Evolutionary conservation across 2,797 vertebrate species (phyloP).

Genomic region (Myripristis murdjan): DNA sequence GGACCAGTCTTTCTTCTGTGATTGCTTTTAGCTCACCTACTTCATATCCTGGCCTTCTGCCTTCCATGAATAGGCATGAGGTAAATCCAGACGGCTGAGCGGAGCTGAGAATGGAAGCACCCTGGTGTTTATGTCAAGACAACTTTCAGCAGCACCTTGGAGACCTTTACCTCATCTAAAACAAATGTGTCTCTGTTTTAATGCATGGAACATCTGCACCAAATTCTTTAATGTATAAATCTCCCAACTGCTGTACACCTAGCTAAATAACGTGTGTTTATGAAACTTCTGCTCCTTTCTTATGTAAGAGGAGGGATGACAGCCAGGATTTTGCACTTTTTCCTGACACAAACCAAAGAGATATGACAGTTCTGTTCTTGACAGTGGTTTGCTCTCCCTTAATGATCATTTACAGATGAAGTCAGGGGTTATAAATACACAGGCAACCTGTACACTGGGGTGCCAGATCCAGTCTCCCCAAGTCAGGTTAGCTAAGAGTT

Average conservation of each 20-base stretch:
- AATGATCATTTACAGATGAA: conserved; percentile 62
- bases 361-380: conserved; percentile 77
- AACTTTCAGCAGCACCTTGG: conserved; percentile 16
- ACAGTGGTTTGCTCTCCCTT: conserved; percentile 56
- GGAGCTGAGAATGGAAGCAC: conserved; percentile 30
- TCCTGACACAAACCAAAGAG: conserved; percentile 23
- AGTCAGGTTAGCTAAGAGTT: conserved; percentile 49
- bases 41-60: conserved; percentile 18
- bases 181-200: conserved; percentile 7
- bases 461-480: conserved; percentile 47
- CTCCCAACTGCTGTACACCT: not conserved
- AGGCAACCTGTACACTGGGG: conserved; percentile 50
- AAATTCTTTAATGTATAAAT: not conserved
- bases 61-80: conserved; percentile 36
- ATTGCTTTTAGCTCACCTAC: conserved; percentile 39
- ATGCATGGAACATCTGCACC: not conserved
- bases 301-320: conserved; percentile 49
- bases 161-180: conserved; percentile 17
- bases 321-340: not conserved
- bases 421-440: conserved; percentile 76
- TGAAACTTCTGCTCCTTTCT: conserved; percentile 36
- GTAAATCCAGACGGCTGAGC: conserved; percentile 20
- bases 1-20: conserved; percentile 31
- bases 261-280: conserved; percentile 21
- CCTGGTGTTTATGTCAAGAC: conserved; percentile 10